Conservation (phyloP, 2,797 vertebrate species). For the Pangasius sanitwongsei region DNA sequence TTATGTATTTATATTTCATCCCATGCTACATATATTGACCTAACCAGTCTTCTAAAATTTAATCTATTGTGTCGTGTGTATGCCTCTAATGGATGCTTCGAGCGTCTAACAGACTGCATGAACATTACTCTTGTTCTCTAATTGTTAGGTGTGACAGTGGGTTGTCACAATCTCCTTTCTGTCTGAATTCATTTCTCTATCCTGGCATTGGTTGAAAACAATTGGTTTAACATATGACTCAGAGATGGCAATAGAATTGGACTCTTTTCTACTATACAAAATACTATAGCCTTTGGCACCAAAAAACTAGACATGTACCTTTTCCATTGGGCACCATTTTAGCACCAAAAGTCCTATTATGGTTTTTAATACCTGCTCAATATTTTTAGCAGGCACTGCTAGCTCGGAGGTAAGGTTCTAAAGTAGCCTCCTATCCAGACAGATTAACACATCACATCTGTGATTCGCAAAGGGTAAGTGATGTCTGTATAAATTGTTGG, state of each 20-base stretch:
- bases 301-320: background rate
- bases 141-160: constrained; percentile 32
- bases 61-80: background rate
- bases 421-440: no score
- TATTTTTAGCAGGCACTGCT: background rate
- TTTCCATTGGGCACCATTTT: background rate
- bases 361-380: background rate
- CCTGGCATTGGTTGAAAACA: background rate
- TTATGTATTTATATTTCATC: background rate
- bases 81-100: background rate
- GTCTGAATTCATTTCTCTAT: constrained; percentile 6
- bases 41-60: background rate
- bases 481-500: background rate
- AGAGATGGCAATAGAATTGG: background rate
- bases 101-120: constrained; percentile 45
- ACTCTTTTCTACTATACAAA: background rate
- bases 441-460: background rate
- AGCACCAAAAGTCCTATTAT: background rate
- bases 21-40: background rate
- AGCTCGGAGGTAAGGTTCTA: background rate
- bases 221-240: background rate
- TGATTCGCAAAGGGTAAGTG: background rate
- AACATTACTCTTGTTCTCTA: constrained; percentile 50
- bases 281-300: background rate
- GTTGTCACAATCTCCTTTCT: constrained; percentile 37